Conservation (phyloP, 2,113 vertebrate species). For the Callocephalon fimbriatum region DNA sequence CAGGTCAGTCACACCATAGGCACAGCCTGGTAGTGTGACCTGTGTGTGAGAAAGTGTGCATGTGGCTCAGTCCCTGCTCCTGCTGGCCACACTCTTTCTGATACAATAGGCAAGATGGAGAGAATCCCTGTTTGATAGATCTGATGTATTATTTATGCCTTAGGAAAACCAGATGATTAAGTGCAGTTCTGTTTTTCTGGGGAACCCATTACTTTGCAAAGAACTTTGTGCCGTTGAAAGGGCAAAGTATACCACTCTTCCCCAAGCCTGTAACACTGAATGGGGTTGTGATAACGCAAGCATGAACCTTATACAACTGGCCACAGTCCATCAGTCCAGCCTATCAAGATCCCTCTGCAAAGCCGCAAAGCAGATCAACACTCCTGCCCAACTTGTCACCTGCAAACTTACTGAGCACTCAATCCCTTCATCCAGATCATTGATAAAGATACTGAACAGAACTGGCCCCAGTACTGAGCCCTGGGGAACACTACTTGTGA, state of each 20-base stretch:
- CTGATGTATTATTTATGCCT: background rate
- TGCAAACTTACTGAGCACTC: background rate
- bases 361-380: background rate
- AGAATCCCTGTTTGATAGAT: background rate
- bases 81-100: background rate
- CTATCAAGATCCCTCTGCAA: background rate
- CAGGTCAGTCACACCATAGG: rapidly evolving
- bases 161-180: background rate
- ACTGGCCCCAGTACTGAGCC: background rate
- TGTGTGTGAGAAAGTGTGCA: rapidly evolving
- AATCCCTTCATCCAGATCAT: background rate
- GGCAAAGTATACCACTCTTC: background rate
- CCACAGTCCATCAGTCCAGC: background rate
- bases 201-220: background rate
- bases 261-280: background rate
- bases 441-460: background rate
- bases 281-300: background rate
- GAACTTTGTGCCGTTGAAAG: background rate
- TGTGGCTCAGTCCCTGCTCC: rapidly evolving
- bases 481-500: too few relatives aligned
- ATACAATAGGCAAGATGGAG: background rate
- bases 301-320: background rate
- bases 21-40: background rate
- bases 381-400: background rate
- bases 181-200: background rate